Conservation (phyloP, 1,140 invertebrate species). For the Cardiocondyla obscurior region DNA sequence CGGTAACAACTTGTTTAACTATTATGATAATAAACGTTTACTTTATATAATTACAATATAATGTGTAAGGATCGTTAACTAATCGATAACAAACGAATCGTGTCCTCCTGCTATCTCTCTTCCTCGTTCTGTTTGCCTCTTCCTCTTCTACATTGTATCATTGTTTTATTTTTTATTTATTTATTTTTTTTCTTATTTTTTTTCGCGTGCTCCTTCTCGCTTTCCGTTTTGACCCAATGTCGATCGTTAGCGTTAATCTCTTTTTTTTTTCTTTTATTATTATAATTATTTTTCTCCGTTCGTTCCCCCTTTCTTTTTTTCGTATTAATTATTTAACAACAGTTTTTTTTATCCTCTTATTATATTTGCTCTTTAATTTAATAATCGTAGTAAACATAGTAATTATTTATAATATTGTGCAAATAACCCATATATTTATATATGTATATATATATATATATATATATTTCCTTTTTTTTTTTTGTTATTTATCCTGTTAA, state of each 20-base stretch:
- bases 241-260: conserved; percentile 60
- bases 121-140: conserved; percentile 36
- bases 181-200: too few species aligned
- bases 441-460: conserved; percentile 16
- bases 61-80: conserved; percentile 80
- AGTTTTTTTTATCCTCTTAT: conserved; percentile 71
- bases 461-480: conserved; percentile 24
- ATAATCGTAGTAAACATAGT: conserved; percentile 79
- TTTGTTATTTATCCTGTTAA: conserved; percentile 66
- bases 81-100: conserved; percentile 75
- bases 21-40: conserved; percentile 82
- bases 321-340: conserved; percentile 80
- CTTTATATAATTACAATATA: conserved; percentile 81
- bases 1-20: conserved; percentile 83
- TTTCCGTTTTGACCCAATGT: conserved; percentile 47
- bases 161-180: too few species aligned
- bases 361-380: conserved; percentile 79
- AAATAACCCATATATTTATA: conserved; percentile 77
- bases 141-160: conserved; percentile 40
- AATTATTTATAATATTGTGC: conserved; percentile 81
- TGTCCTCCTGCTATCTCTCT: conserved; percentile 53
- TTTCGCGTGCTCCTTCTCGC: conserved; percentile 40
- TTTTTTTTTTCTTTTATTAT: conserved; percentile 45
- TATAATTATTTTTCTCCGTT: conserved; percentile 51
- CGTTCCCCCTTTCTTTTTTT: conserved; percentile 60